Evolutionary conservation across 2,113 vertebrate genomes (phyloP), one percentile per base, ranked within the genome.

Genomic region (Camelus dromedarius): DNA sequence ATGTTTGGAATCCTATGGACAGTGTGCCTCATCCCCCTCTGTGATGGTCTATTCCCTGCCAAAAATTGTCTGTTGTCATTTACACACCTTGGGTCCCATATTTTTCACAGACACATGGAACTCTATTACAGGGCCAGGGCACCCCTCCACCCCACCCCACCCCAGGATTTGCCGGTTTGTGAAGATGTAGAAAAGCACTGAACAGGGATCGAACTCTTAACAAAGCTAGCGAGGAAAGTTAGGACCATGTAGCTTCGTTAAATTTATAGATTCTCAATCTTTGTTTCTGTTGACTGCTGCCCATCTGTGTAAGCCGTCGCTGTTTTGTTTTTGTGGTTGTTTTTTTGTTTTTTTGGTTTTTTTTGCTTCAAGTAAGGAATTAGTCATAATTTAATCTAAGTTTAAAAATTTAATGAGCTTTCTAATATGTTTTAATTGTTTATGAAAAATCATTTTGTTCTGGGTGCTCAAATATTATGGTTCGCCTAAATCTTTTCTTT

Each of bases 401-500:
- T n/a, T 56, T 5, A 56, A 93, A 95, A 94, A 42, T 20, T 46
- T 72, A 90, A 94, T 92, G 79, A 93, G 1, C 32, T 16, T 60
- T 96, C 84, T 54, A 66, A 92, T 60, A 24, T 88, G 24, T 76
- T 94, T 89, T 67, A 75, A 75, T 75, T 92, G 56, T 93, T 95
- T 87, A 73, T 48, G 30, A 81, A 95, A 95, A 75, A 75, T 60
- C 24, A 8, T 89, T 96, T 93, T 62, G 75, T 80, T 92, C 35
- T 35, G 50, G 64, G 32, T 66, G 48, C 70, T 82, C 62, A 89
- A 69, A 82, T 87, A 30, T 73, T 79, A 85, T 3, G 38, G 75
- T 96, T 81, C 87, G n/a, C 72, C 48, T 81, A 84, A 93, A 89
- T 92, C 62, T 86, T 84, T 93, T 86, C 69, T 11, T 66, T 73